Evolutionary conservation across 2,888 invertebrate species (phyloP).

Genomic region (Odontocerum albicorne): DNA sequence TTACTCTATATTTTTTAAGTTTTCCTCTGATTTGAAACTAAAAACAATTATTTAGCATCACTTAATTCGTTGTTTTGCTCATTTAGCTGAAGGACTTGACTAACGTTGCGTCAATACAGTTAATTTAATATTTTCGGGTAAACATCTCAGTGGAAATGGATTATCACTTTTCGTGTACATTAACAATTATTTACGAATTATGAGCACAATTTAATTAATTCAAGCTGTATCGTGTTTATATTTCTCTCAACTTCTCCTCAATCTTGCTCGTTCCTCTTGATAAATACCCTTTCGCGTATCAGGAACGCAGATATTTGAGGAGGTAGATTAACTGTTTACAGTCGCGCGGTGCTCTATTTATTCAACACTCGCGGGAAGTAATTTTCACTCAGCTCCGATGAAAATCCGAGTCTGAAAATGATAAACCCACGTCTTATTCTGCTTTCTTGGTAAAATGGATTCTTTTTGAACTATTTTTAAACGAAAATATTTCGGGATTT

Average conservation of each 20-base stretch:
- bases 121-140: too few relatives aligned
- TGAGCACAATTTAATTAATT: neutral
- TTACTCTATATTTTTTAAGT: too few relatives aligned
- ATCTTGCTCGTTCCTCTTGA: neutral
- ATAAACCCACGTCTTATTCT: neutral
- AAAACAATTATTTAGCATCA: too few relatives aligned
- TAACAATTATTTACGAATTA: too few relatives aligned
- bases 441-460: neutral
- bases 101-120: too few relatives aligned
- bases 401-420: neutral
- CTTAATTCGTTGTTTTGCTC: too few relatives aligned
- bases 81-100: too few relatives aligned
- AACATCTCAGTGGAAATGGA: too few relatives aligned
- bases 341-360: slow-evolving; percentile 20
- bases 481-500: too few relatives aligned
- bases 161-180: too few relatives aligned
- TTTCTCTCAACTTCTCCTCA: neutral
- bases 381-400: slow-evolving; percentile 1
- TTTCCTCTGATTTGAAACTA: too few relatives aligned
- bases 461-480: too few relatives aligned
- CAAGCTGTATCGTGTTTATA: neutral
- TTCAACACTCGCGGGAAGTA: slow-evolving; percentile 20
- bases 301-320: slow-evolving; percentile 16
- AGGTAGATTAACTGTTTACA: slow-evolving; percentile 22
- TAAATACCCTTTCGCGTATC: slow-evolving; percentile 1